Evolutionary conservation across 2,888 invertebrate species (phyloP).

Genomic region (Morpho achilles): DNA sequence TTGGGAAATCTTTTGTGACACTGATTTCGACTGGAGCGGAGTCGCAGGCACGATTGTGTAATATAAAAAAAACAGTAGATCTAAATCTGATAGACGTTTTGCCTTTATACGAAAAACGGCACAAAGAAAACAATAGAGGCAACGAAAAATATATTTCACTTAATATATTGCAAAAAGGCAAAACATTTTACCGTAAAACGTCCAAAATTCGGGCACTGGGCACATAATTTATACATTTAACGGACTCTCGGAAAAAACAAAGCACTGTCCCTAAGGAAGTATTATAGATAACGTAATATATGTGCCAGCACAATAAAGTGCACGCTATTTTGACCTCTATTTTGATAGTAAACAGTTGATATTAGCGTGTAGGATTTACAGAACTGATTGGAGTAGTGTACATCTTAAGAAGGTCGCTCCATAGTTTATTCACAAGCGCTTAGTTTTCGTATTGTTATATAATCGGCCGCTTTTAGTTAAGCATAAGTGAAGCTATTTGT

Average conservation of each 20-base stretch:
- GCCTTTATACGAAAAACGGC: not conserved
- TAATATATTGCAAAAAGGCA: conserved; percentile 3
- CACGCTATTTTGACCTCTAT: not conserved
- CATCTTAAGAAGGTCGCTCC: conserved; percentile 10
- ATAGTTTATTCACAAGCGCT: conserved; percentile 27
- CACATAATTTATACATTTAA: conserved; percentile 20
- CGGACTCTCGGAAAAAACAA: conserved; percentile 17
- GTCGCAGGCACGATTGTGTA: not conserved
- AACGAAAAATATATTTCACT: not conserved
- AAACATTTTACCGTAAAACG: conserved; percentile 11
- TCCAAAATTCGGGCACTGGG: conserved; percentile 10
- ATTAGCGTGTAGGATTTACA: not conserved
- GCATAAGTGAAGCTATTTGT: conserved; percentile 7
- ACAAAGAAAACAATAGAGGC: not conserved
- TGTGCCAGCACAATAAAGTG: not conserved
- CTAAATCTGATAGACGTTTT: too few relatives aligned
- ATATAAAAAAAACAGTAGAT: not conserved
- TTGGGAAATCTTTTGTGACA: too few relatives aligned
- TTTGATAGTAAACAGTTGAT: not conserved
- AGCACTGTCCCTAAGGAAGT: conserved; percentile 15
- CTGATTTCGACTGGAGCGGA: not conserved
- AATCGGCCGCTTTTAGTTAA: conserved; percentile 9
- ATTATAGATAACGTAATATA: conserved; percentile 3
- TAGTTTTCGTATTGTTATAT: conserved; percentile 15
- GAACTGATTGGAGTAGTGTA: not conserved